phyloP scores from a whole-genome alignment of 2,888 invertebrate genomes.

The Chydorus sphaericus region DNA sequence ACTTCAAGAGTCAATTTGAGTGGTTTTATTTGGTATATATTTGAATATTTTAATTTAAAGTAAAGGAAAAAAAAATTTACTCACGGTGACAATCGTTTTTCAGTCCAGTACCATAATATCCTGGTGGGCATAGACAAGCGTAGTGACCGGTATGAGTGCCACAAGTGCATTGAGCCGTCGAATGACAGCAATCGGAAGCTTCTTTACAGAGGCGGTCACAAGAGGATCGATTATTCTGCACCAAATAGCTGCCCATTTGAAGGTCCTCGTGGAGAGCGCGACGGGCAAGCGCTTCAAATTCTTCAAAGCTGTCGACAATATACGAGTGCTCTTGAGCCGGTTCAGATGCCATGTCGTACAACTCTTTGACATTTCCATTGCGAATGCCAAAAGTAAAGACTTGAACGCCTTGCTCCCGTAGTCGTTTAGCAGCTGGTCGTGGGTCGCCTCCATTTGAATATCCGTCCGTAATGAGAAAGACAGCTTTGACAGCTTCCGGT shows the following conservation, averaged over 20 bases:
- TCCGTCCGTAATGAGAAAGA: slow-evolving; percentile 54
- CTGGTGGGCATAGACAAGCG: slow-evolving; percentile 47
- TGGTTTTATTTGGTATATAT: too few relatives aligned
- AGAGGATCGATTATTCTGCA: slow-evolving; percentile 31
- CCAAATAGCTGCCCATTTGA: slow-evolving; percentile 41
- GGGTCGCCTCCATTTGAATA: slow-evolving; percentile 56
- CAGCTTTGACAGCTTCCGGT: slow-evolving; percentile 38
- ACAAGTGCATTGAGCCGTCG: slow-evolving; percentile 44
- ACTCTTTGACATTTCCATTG: slow-evolving; percentile 46
- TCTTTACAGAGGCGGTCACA: slow-evolving; percentile 39
- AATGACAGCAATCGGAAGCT: slow-evolving; percentile 40
- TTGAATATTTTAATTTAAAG: too few relatives aligned
- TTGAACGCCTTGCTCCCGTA: slow-evolving; percentile 32
- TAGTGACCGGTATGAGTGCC: slow-evolving; percentile 52
- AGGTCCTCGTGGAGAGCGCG: slow-evolving; percentile 51
- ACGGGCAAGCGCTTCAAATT: slow-evolving; percentile 51
- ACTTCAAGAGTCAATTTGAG: too few relatives aligned
- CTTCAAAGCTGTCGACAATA: slow-evolving; percentile 47
- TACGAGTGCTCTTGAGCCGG: slow-evolving; percentile 48
- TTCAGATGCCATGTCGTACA: slow-evolving; percentile 45
- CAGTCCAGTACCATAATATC: slow-evolving; percentile 48
- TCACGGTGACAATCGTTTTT: slow-evolving; percentile 43
- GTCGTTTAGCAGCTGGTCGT: slow-evolving; percentile 38
- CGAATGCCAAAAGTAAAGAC: slow-evolving; percentile 41
- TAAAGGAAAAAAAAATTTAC: slow-evolving; percentile 19